Base-by-base conservation (phyloP, 2,888 invertebrate species). In the Oxyteleia sp. region DNA sequence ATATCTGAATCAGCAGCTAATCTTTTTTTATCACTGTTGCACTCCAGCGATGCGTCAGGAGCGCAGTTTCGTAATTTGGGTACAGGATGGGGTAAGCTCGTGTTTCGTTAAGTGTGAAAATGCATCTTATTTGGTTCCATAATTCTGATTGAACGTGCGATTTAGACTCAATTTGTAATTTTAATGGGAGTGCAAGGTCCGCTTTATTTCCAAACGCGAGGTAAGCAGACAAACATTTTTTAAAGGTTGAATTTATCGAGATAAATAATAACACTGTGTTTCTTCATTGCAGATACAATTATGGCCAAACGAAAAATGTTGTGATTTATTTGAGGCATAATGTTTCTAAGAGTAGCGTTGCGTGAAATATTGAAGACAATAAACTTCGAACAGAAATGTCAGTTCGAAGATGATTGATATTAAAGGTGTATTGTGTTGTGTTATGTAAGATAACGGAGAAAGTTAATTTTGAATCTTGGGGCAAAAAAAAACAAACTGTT, bases 1-100 rank as follows among this genome's bases (percentile, higher is more conserved):
- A 88, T 88, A 45, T 78, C 63, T 74, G 79, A 85, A 81, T 84
- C 81, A 69, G 74, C 47, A 64, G 72, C 76, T 75, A 85, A 80
- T 76, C 84, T 76, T 69, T 71, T 59, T 53, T 51, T 26, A 35
- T 68, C 38, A 47, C 45, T 57, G 47, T 66, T 45, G 64, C 64
- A 26, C 41, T 57, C 29, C 55, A 55, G 47, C 38, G 29, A 32
- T n/a, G 63, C 66, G 47, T 43, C 35, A 29, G 41, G 43, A 69
- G 61, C 55, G 43, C 78, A 80, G 10, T 86, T 79, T 68, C 51
- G 49, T 74, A 59, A 78, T 74, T 66, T 20, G 16, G 20, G 11
- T 15, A 11, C 20, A 23, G 23, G 20, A 45, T 11, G 0, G 23
- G 23, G 38, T 13, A 45, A 7, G 32, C 4, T 26, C 26, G n/a